Evolutionary conservation across 2,797 vertebrate species (phyloP).

Genomic region (Diplodus puntazzo): DNA sequence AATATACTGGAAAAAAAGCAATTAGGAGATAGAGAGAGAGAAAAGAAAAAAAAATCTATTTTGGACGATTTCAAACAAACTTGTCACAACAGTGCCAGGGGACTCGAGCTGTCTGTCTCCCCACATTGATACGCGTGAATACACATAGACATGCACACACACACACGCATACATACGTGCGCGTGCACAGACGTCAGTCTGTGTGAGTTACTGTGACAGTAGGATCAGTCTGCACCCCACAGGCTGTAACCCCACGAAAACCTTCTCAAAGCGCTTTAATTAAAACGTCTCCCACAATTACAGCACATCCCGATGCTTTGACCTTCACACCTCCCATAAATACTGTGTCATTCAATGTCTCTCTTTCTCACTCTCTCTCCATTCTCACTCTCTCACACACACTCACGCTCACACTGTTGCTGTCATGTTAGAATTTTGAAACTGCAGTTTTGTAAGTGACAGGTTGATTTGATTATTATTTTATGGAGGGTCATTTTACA

Average conservation of each 20-base stretch:
- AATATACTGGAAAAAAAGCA: slow-evolving; percentile 57
- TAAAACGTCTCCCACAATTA: slow-evolving; percentile 85
- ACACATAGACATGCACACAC: slow-evolving; percentile 43
- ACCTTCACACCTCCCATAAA: slow-evolving; percentile 79
- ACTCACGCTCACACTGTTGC: neutral
- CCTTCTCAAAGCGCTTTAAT: slow-evolving; percentile 83
- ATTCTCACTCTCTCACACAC: neutral
- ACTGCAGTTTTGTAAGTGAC: slow-evolving; percentile 16
- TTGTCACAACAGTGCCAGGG: slow-evolving; percentile 73
- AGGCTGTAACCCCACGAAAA: slow-evolving; percentile 80
- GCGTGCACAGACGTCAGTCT: slow-evolving; percentile 66
- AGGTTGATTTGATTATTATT: slow-evolving; percentile 28
- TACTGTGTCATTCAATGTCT: slow-evolving; percentile 62
- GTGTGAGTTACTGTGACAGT: slow-evolving; percentile 82
- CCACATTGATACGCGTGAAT: slow-evolving; percentile 53
- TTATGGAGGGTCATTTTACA: slow-evolving; percentile 18
- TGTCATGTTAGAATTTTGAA: neutral
- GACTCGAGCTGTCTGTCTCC: slow-evolving; percentile 67
- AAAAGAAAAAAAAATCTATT: slow-evolving; percentile 63
- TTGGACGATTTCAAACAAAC: slow-evolving; percentile 75
- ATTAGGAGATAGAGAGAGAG: slow-evolving; percentile 64
- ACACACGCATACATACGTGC: slow-evolving; percentile 42
- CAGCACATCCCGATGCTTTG: slow-evolving; percentile 75
- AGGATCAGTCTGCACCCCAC: slow-evolving; percentile 74
- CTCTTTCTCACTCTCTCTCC: slow-evolving; percentile 21